These are phyloP conservation scores for Nemoura dubitans DNA, from an alignment of 2,888 invertebrate genomes.

Conservation along the genomic window DNA sequence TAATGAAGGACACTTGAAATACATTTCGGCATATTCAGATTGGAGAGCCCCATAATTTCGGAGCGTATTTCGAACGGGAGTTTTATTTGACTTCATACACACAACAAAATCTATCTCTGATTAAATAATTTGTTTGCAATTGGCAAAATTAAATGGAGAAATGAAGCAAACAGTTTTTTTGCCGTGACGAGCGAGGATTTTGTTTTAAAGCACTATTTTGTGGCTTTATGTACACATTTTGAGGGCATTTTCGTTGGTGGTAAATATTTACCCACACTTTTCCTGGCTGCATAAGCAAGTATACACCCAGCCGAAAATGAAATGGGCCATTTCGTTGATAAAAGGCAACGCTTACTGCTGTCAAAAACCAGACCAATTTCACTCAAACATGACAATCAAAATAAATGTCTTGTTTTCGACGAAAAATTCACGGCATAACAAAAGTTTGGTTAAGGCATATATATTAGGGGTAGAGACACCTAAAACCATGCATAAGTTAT, in stretches of 20 bases:
- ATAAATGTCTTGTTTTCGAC: neutral
- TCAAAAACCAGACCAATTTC: neutral
- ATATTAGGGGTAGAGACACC: neutral
- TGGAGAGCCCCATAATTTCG: neutral
- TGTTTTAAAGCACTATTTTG: neutral
- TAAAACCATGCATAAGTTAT: neutral
- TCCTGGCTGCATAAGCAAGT: neutral
- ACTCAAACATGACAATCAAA: neutral
- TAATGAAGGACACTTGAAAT: no score
- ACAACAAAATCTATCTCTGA: neutral
- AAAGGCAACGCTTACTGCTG: neutral
- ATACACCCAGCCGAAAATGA: neutral
- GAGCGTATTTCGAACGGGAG: neutral
- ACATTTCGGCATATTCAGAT: no score
- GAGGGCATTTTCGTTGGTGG: neutral
- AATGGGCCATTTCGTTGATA: conserved; percentile 5
- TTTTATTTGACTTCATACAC: neutral
- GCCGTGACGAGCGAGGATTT: neutral
- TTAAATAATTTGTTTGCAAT: neutral
- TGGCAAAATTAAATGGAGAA: neutral
- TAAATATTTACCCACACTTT: neutral
- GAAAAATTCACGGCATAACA: neutral
- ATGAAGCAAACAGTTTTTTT: neutral
- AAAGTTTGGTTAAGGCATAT: neutral
- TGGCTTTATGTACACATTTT: neutral